Evolutionary conservation across 92 coral and sea anemone species (phyloP).

Genomic region (Zoanthus solanderi): DNA sequence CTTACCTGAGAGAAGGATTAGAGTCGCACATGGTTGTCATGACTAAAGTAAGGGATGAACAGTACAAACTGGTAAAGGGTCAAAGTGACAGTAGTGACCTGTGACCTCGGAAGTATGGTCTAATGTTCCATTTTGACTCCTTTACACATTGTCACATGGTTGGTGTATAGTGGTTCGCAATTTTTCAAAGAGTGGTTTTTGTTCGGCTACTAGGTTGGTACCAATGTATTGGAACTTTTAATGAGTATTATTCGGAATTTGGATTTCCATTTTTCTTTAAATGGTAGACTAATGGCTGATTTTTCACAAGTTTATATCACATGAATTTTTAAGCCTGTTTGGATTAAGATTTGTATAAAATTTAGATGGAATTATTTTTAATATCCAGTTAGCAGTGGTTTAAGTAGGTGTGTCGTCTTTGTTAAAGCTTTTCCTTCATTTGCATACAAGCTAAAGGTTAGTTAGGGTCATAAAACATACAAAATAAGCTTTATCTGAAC

Average conservation of each 20-base stretch:
- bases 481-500: too few species aligned
- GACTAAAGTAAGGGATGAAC: neutral
- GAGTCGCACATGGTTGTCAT: constrained; percentile 33
- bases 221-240: neutral
- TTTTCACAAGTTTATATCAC: too few species aligned
- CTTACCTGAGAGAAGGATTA: constrained; percentile 10
- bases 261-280: neutral
- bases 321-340: too few species aligned
- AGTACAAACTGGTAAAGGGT: neutral
- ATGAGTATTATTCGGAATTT: neutral
- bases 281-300: neutral
- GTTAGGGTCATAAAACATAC: too few species aligned
- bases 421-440: too few species aligned
- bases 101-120: neutral
- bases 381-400: too few species aligned
- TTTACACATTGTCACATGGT: neutral
- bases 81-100: neutral
- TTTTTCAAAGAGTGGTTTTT: neutral
- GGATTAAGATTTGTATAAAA: too few species aligned
- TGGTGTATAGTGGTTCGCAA: neutral
- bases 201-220: neutral
- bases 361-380: too few species aligned
- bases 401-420: too few species aligned
- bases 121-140: constrained; percentile 1
- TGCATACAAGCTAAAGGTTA: too few species aligned